Evolutionary conservation across 2,113 vertebrate species (phyloP), one percentile per base, ranked within the genome.

Genomic region (Gymnocephalus cernua): DNA sequence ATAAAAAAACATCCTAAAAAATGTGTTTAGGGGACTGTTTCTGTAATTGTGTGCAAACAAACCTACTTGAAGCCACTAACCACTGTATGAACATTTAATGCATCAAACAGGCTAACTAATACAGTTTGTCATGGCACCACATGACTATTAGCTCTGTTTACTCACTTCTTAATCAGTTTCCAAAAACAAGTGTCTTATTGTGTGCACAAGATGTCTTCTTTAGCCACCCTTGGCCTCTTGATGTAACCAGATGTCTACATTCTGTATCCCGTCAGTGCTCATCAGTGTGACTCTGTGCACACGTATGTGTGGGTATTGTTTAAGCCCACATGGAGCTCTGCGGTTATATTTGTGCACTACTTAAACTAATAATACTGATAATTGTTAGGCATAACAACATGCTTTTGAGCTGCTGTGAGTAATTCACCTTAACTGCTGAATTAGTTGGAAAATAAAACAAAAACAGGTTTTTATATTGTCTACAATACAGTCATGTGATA

Each of bases 81-180:
- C 50, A 67, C 69, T 58, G 50, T 27, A 77, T 87, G 80, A 90
- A 82, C 67, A 89, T 83, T 77, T 77, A 71, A 74, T 80, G 64
- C 41, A 86, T 86, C 75, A 66, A 75, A 82, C 75, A 62, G 41
- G 41, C 50, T 70, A 67, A 74, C 65, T 84, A 79, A 87, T 67
- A 79, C 74, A 75, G 59, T 84, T 80, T 76, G 83, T 85, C 79
- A 83, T 67, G 62, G 61, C 63, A 81, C 69, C 79, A 89, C 87
- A 81, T 84, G 68, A 85, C 73, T 86, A 53, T 73, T 80, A 79
- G 41, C 71, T 79, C 14, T 80, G 53, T 81, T 78, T 84, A 84
- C 67, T 82, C 64, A 69, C 61, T 67, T 62, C 21, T 77, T 79
- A 80, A 87, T 89, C 63, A 74, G 48, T 58, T 69, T 82, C 73